Conservation (phyloP, 2,113 vertebrate genomes). For the Tychaedon coryphoeus region DNA sequence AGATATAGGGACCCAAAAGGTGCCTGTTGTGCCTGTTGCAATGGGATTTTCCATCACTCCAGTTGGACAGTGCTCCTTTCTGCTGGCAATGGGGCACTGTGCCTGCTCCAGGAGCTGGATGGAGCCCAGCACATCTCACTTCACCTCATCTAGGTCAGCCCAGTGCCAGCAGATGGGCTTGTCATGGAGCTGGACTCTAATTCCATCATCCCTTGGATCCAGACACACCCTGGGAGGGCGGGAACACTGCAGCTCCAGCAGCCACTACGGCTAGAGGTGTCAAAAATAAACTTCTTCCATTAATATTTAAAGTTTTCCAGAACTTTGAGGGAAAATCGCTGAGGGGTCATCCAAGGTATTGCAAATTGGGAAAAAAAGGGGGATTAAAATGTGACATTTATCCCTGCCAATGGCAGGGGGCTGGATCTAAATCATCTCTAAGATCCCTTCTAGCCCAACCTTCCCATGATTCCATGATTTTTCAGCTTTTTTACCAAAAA, state of each 20-base stretch:
- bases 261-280: background rate
- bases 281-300: background rate
- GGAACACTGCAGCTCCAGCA: background rate
- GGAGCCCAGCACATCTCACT: slow-evolving; percentile 2
- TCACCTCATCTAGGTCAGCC: slow-evolving; percentile 31
- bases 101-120: background rate
- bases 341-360: background rate
- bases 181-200: slow-evolving; percentile 18
- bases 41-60: background rate
- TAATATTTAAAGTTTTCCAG: background rate
- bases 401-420: background rate
- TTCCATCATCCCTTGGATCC: background rate
- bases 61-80: background rate
- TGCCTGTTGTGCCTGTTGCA: accelerated
- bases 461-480: background rate
- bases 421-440: no score
- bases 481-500: background rate
- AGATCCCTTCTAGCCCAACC: background rate
- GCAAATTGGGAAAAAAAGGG: background rate
- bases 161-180: background rate
- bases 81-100: background rate
- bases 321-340: accelerated
- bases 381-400: background rate
- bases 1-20: accelerated
- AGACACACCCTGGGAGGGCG: background rate